phyloP scores from a whole-genome alignment of 2,113 vertebrate species.

The zebrafish (Danio rerio) region DNA sequence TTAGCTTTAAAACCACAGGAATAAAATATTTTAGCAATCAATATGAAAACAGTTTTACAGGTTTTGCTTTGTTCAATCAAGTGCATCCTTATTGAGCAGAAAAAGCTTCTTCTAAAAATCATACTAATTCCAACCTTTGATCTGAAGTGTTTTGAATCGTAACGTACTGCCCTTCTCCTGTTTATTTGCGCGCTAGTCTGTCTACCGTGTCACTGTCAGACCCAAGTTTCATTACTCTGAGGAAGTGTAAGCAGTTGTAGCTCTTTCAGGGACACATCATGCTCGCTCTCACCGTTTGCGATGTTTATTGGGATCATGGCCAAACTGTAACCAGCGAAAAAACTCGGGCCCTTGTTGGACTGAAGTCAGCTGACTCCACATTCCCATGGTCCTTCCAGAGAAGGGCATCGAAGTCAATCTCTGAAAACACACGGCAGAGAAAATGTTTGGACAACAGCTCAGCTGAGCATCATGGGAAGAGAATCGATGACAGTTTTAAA shows the following conservation, averaged over 20 bases:
- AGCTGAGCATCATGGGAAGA: slow-evolving; percentile 38
- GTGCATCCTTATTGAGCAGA: too few species aligned
- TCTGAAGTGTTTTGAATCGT: too few species aligned
- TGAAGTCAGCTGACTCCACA: slow-evolving; percentile 73
- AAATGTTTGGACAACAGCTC: slow-evolving; percentile 36
- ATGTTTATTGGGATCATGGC: slow-evolving; percentile 64
- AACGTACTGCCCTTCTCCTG: too few species aligned
- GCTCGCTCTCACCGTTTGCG: slow-evolving; percentile 51
- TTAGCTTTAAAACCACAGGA: too few species aligned
- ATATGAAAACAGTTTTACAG: too few species aligned
- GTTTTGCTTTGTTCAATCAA: too few species aligned
- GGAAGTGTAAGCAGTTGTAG: slow-evolving; percentile 25
- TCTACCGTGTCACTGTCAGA: neutral
- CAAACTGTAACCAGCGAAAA: slow-evolving; percentile 68
- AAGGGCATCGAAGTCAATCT: slow-evolving; percentile 76
- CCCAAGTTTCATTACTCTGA: slow-evolving; percentile 38
- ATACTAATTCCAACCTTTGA: too few species aligned
- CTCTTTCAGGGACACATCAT: slow-evolving; percentile 6
- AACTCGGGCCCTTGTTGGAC: slow-evolving; percentile 57
- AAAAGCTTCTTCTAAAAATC: too few species aligned
- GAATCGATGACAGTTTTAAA: neutral
- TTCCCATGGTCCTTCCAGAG: slow-evolving; percentile 74
- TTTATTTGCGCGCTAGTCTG: too few species aligned
- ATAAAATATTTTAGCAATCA: too few species aligned
- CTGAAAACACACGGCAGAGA: slow-evolving; percentile 72